A percentile compares a stretch with the other conserved stretches of the same genome.
Evolutionary conservation across 2,797 vertebrate genomes (phyloP).

Genomic region (Neosalanx taihuensis): DNA sequence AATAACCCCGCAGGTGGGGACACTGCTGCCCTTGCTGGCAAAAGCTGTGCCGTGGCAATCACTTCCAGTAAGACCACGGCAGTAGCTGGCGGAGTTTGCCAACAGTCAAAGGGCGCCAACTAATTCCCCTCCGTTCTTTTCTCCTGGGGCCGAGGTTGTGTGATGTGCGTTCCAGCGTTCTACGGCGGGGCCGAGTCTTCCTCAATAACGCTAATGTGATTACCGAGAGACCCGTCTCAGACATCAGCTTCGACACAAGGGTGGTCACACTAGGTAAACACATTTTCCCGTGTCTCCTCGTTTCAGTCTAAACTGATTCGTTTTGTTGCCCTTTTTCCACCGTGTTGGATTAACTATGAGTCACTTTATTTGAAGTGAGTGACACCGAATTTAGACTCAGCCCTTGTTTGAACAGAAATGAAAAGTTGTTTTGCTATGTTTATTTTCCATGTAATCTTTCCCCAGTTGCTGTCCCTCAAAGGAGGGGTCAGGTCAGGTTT

Average conservation of each 20-base stretch:
- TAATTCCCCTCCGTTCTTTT: background rate
- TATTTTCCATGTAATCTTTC: slow-evolving; percentile 4
- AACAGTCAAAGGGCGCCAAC: background rate
- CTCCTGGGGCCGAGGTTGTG: background rate
- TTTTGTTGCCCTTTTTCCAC: background rate
- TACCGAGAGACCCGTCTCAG: background rate
- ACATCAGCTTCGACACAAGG: background rate
- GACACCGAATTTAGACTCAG: background rate
- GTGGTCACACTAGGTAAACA: background rate
- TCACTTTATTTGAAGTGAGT: background rate
- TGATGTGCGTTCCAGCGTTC: background rate
- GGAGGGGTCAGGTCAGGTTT: background rate
- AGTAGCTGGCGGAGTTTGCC: slow-evolving; percentile 20
- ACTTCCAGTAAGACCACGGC: slow-evolving; percentile 3
- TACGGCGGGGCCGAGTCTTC: background rate
- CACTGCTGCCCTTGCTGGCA: background rate
- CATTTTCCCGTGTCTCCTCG: background rate
- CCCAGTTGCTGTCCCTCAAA: background rate
- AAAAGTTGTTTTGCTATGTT: slow-evolving; percentile 9
- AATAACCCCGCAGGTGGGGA: background rate
- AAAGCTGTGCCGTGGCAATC: background rate
- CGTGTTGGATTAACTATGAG: background rate
- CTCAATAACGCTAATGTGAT: background rate
- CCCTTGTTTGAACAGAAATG: background rate
- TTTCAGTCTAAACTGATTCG: background rate